Base-by-base conservation (phyloP, 2,888 invertebrate species). In the Scaptomyza parva region DNA sequence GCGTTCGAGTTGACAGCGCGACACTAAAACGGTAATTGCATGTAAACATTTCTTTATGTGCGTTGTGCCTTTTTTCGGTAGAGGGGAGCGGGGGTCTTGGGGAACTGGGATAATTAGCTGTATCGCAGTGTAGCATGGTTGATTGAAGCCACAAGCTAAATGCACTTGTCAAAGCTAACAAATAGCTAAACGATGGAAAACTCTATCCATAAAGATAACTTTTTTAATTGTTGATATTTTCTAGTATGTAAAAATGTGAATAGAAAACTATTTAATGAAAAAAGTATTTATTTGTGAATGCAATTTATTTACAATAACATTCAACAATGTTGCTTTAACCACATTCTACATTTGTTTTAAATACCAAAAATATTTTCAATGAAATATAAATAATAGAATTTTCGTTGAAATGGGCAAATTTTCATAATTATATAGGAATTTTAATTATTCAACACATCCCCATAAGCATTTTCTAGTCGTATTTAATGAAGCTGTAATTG, bases 21-120 rank as follows among this genome's bases (percentile, higher is more conserved):
- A 81, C 78, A 78, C 76, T 84, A 70, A 78, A 76, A 78, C 82
- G 74, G 85, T 82, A 84, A 82, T 84, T 84, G 81, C 81, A 78
- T 78, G 85, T 82, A 82, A 82, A 82, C 85, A 82, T 71, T 74
- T 76, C 75, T 63, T 72, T 62, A 65, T 65, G 65, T 59, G 68
- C 55, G 59, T 44, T 35, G 7, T 44, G 35, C 35, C 40, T 1
- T n/a, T n/a, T n/a, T n/a, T n/a, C n/a, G n/a, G 28, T 8, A 30
- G 24, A 40, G 45, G 45, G n/a, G 4, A 58, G 9, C 26, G 41
- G 24, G 24, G 24, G 24, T 51, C 50, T 61, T 14, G 39, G 18
- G 37, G 3, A 54, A 18, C 44, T 14, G 26, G 53, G 48, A 61
- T 64, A 73, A 73, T 74, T 73, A 74, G 64, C 59, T 65, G 18